Evolutionary conservation across 2,797 vertebrate species (phyloP), one percentile per base, ranked within the genome.

Genomic region (Microcaecilia unicolor): DNA sequence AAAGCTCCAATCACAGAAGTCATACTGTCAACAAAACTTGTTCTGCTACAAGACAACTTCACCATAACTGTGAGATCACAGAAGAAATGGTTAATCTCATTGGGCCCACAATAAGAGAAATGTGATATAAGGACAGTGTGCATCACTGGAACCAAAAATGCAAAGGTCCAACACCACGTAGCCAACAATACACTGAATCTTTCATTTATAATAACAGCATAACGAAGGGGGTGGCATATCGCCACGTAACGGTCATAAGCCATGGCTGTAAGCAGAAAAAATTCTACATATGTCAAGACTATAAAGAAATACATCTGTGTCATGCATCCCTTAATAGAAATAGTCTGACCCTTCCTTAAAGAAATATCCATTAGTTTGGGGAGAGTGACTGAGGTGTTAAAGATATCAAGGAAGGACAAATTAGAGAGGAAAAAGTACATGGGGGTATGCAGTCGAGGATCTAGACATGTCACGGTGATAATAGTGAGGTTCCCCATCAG

Each of bases 351-450:
- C n/a, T n/a, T n/a, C n/a, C n/a, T n/a, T n/a, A n/a, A n/a, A n/a
- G n/a, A n/a, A n/a, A n/a, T 61, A 15, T 48, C n/a, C 8, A 62
- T 50, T 20, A 58, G 54, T 37, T 34, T 56, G 19, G 52, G 52
- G n/a, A 62, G 49, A 8, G 44, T 48, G 14, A 48, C 51, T 10
- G 47, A 49, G n/a, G 60, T 59, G 20, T 57, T 53, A 1, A 31
- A 41, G 15, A 58, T 38, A 49, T 64, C 61, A 37, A 61, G 43
- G 36, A 40, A 24, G 13, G 61, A 64, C 23, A 57, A 60, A 31
- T 64, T 64, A 7, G 15, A 15, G 21, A 64, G 47, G 18, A 64
- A 64, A 30, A 58, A 61, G 22, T 64, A 64, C 50, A 64, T 64
- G 10, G 61, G 50, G 6, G 41, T 58, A 31, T 64, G 53, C 9